Evolutionary conservation across 2,113 vertebrate species (phyloP).

Genomic region (Microcebus murinus): DNA sequence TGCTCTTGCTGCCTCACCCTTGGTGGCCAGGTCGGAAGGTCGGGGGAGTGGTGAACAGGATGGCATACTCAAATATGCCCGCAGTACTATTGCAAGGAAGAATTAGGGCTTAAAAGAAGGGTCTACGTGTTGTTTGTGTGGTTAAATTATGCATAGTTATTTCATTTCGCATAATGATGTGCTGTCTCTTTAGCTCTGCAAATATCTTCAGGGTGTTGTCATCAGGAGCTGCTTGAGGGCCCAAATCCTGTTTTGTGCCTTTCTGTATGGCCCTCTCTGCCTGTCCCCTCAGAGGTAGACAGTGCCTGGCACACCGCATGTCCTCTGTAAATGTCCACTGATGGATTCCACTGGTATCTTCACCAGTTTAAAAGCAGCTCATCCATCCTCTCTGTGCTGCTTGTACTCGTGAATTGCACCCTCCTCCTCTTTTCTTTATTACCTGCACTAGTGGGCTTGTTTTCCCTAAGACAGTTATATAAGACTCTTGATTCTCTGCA

Average conservation of each 20-base stretch:
- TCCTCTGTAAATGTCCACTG: not conserved
- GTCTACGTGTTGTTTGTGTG: not conserved
- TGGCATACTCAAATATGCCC: accelerated
- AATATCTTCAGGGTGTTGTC: not conserved
- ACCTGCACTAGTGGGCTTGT: not conserved
- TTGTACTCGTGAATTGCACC: not conserved
- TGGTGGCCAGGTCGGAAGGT: not conserved
- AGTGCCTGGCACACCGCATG: not conserved
- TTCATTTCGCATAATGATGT: not conserved
- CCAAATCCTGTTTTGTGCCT: not conserved
- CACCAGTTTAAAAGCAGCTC: not conserved
- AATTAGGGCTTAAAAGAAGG: not conserved
- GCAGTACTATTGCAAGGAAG: not conserved
- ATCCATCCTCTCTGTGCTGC: not conserved
- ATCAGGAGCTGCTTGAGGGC: not conserved
- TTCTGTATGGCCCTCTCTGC: not conserved
- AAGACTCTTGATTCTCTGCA: conserved; percentile 58
- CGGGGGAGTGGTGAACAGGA: too few relatives aligned
- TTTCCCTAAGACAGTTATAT: conserved; percentile 59
- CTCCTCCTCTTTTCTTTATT: conserved; percentile 45
- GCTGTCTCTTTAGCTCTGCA: not conserved
- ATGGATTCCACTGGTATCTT: not conserved
- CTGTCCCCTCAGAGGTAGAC: not conserved
- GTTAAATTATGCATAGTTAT: not conserved
- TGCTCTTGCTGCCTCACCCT: not conserved